Percentiles rank a stretch among this genome's conserved stretches.
phyloP scores from a whole-genome alignment of 2,797 vertebrate species.

The Myotis daubentonii region DNA sequence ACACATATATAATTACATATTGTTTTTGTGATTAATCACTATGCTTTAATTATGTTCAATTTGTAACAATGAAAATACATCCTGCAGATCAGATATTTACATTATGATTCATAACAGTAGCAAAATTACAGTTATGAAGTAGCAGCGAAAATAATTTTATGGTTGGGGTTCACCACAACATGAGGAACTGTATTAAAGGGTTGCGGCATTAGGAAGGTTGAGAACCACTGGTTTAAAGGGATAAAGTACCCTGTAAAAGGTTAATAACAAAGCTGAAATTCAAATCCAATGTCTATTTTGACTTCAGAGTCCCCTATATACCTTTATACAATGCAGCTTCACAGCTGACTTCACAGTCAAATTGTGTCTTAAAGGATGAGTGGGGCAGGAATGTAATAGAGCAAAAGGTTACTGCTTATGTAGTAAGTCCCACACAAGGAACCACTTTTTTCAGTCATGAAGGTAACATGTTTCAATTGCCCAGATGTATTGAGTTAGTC shows the following conservation, averaged over 20 bases:
- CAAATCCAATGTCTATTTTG: background rate
- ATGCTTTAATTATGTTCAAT: no score
- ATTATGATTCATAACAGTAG: no score
- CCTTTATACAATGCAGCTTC: background rate
- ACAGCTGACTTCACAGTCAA: background rate
- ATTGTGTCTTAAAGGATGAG: background rate
- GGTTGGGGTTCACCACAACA: no score
- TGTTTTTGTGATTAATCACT: no score
- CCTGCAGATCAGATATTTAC: no score
- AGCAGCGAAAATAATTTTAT: no score
- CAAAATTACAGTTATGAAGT: no score
- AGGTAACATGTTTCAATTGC: background rate
- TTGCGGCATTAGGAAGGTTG: no score
- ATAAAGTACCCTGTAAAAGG: background rate
- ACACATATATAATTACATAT: no score
- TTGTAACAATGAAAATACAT: no score
- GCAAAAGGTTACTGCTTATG: background rate
- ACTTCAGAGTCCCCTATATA: background rate
- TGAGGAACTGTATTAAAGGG: no score
- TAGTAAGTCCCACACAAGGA: background rate
- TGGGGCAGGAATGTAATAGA: background rate
- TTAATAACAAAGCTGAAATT: conserved; percentile 6
- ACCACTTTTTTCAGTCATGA: background rate
- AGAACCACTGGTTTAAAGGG: background rate
- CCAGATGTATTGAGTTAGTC: background rate